Conservation (phyloP, 2,797 vertebrate genomes). For the Anas acuta region DNA sequence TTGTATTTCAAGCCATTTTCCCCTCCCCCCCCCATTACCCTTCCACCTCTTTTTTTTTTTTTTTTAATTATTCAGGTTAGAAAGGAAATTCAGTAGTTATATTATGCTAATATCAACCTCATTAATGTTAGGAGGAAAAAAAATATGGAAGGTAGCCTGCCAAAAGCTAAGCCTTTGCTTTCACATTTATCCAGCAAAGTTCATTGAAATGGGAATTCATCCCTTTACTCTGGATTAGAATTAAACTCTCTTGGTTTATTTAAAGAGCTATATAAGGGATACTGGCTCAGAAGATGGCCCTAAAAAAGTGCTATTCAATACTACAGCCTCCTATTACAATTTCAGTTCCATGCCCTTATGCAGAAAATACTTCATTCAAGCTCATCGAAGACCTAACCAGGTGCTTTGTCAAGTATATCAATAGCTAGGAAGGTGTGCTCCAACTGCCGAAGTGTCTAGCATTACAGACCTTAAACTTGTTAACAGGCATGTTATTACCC, state of each 20-base stretch:
- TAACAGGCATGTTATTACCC: background rate
- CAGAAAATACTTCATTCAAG: background rate
- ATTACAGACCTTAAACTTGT: background rate
- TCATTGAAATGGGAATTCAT: constrained; percentile 41
- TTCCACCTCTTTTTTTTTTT: background rate
- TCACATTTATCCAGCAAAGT: constrained; percentile 8
- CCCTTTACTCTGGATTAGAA: constrained; percentile 29
- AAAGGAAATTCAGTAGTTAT: constrained; percentile 17
- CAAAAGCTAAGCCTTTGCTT: constrained; percentile 36
- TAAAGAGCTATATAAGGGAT: background rate
- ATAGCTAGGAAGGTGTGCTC: background rate
- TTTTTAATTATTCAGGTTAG: constrained; percentile 28
- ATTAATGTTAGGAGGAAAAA: constrained; percentile 33
- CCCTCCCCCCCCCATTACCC: background rate
- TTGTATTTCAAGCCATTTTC: constrained; percentile 32
- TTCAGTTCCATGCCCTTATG: background rate
- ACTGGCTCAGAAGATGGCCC: background rate
- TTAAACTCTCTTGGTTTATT: constrained; percentile 8
- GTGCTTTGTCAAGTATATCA: background rate
- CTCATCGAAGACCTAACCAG: background rate
- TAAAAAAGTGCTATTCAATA: background rate
- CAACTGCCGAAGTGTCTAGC: background rate
- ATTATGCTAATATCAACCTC: constrained; percentile 51
- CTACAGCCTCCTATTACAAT: background rate
- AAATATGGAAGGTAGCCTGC: constrained; percentile 1